phyloP scores from a whole-genome alignment of 2,888 invertebrate species.

The Malacosoma neustria region DNA sequence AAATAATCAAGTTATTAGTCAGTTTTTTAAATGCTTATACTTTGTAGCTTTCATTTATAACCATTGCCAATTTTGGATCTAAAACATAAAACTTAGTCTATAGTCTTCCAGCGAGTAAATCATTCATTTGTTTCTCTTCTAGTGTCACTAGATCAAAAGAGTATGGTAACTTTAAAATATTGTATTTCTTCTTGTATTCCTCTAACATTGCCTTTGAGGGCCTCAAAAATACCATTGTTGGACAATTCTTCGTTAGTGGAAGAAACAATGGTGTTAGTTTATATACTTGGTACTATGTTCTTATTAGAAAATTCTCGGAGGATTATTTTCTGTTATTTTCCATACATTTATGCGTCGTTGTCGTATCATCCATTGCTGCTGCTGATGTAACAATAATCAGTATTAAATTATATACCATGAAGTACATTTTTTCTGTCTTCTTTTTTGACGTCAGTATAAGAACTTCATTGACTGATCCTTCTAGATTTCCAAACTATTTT shows the following conservation, averaged over 20 bases:
- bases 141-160: constrained; percentile 3
- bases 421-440: too few relatives aligned
- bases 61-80: constrained; percentile 4
- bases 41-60: constrained; percentile 1
- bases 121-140: background rate
- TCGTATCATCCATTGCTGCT: background rate
- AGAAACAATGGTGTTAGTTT: constrained; percentile 3
- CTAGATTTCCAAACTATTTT: too few relatives aligned
- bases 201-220: constrained; percentile 7
- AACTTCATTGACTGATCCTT: too few relatives aligned
- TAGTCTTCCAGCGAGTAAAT: constrained; percentile 5
- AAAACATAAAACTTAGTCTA: constrained; percentile 10
- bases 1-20: constrained; percentile 9
- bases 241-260: constrained; percentile 5
- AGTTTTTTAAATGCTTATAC: constrained; percentile 3
- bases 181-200: constrained; percentile 7
- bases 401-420: background rate
- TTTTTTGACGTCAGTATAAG: too few relatives aligned
- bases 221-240: constrained; percentile 3
- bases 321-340: constrained; percentile 4
- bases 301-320: constrained; percentile 9
- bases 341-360: constrained; percentile 8
- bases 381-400: background rate
- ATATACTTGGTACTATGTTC: constrained; percentile 12
- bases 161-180: constrained; percentile 4